phyloP scores from a whole-genome alignment of 2,797 vertebrate genomes.

The Sebastes variabilis region DNA sequence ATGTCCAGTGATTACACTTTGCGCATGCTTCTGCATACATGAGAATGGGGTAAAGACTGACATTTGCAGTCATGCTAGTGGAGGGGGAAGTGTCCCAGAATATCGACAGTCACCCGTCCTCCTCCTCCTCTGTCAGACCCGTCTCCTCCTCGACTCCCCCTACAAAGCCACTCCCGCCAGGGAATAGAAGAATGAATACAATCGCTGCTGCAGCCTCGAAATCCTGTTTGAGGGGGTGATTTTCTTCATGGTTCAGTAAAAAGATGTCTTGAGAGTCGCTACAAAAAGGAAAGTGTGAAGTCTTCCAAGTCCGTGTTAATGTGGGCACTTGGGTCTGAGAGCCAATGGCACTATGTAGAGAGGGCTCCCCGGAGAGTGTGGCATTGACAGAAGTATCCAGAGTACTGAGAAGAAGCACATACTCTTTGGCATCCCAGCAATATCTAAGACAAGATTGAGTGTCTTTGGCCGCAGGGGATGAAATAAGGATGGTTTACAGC shows the following conservation, averaged over 20 bases:
- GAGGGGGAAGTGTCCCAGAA: background rate
- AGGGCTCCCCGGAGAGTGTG: conserved; percentile 39
- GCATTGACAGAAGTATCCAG: conserved; percentile 49
- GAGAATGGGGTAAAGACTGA: conserved; percentile 5
- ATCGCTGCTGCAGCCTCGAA: conserved; percentile 50
- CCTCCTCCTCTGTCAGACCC: background rate
- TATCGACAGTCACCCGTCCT: conserved; percentile 18
- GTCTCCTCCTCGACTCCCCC: conserved; percentile 7
- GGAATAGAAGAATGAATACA: conserved; percentile 37
- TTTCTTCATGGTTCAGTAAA: conserved; percentile 66
- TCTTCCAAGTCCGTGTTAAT: conserved; percentile 56
- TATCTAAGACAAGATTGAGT: conserved; percentile 27
- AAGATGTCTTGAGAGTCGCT: conserved; percentile 50
- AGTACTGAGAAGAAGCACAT: conserved; percentile 15
- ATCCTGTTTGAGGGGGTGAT: conserved; percentile 63
- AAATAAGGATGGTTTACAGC: conserved; percentile 29
- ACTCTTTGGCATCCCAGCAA: conserved; percentile 25
- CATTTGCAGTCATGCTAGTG: background rate
- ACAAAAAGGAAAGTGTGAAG: conserved; percentile 54
- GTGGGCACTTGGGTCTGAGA: conserved; percentile 42
- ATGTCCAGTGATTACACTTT: background rate
- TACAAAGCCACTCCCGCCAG: conserved; percentile 31
- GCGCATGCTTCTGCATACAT: background rate
- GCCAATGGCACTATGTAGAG: conserved; percentile 22
- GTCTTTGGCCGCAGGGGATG: conserved; percentile 12